Evolutionary conservation across 2,888 invertebrate species (phyloP), one percentile per base, ranked within the genome.

Genomic region (Cheilosia grossa): DNA sequence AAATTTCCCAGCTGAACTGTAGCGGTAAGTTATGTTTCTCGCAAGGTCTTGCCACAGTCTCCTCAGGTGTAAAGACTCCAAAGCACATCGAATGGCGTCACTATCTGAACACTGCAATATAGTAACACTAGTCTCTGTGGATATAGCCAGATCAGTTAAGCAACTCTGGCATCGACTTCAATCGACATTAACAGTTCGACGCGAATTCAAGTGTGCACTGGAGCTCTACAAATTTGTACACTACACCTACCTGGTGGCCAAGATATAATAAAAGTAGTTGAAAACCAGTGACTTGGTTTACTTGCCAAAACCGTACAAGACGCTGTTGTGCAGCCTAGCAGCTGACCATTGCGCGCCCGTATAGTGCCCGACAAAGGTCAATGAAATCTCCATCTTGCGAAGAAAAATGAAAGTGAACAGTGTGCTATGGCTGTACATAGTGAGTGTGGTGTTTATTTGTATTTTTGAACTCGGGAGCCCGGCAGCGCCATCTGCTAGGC

Each of bases 401-500:
- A 81, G 54, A 66, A 85, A 85, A 85, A 85, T 85, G 85, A 85
- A 85, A 85, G 85, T 85, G 81, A 77, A 72, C 40, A 51, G 49
- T 81, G 81, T 81, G 66, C 17, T 85, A 81, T 81, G 73, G 81
- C 58, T 85, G 37, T 81, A 27, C 27, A 44, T 51, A 77, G 80
- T 72, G 40, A 72, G 75, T 72, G 75, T 70, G 40, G 61, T 75
- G 49, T 53, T 85, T 58, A 66, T 72, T 61, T 70, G 81, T 61
- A 13, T 72, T 61, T 66, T 74, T 47, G 42, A 80, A 58, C 69
- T 85, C 17, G 85, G 54, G 61, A 77, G 21, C 4, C 17, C 42
- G 24, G 66, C 75, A 21, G 19, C 66, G 19, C 61, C 81, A 49
- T 77, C 81, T 63, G 56, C 15, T n/a, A 63, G 33, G 2, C 74